A percentile compares a stretch with the other conserved stretches of the same genome.
Conservation (phyloP, 2,113 vertebrate species). For the Anser brachyrhynchus region DNA sequence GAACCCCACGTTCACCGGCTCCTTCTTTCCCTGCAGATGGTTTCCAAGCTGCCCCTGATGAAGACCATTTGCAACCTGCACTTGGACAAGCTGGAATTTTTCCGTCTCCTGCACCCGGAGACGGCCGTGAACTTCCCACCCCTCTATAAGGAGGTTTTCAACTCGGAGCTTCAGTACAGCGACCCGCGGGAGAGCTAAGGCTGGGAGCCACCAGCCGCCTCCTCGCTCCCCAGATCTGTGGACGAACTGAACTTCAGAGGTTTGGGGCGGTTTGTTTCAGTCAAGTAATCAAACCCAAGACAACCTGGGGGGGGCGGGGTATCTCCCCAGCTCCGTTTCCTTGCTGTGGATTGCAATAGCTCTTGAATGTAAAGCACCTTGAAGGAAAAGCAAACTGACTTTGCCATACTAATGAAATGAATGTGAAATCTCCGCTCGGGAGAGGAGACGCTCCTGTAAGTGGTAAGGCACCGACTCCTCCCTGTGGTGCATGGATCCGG, state of each 20-base stretch:
- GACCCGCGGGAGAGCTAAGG: slow-evolving; percentile 85
- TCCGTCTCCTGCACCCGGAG: slow-evolving; percentile 88
- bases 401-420: slow-evolving; percentile 68
- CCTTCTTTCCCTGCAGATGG: slow-evolving; percentile 76
- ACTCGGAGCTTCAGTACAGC: slow-evolving; percentile 85
- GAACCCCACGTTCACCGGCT: background rate
- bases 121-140: slow-evolving; percentile 87
- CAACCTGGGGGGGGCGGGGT: background rate
- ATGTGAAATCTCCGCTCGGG: slow-evolving; percentile 65
- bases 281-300: slow-evolving; percentile 40
- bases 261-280: slow-evolving; percentile 33
- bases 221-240: background rate
- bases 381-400: slow-evolving; percentile 52
- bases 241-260: background rate
- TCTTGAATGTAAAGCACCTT: slow-evolving; percentile 76
- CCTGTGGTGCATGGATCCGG: background rate
- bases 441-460: slow-evolving; percentile 29
- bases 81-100: slow-evolving; percentile 92
- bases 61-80: slow-evolving; percentile 92
- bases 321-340: background rate
- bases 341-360: slow-evolving; percentile 55
- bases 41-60: slow-evolving; percentile 88
- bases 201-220: background rate
- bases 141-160: slow-evolving; percentile 90
- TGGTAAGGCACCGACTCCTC: background rate